Percentiles rank a stretch among this genome's conserved stretches.
phyloP scores from a whole-genome alignment of 2,113 vertebrate genomes.

The Cricetomys ansorgei region DNA sequence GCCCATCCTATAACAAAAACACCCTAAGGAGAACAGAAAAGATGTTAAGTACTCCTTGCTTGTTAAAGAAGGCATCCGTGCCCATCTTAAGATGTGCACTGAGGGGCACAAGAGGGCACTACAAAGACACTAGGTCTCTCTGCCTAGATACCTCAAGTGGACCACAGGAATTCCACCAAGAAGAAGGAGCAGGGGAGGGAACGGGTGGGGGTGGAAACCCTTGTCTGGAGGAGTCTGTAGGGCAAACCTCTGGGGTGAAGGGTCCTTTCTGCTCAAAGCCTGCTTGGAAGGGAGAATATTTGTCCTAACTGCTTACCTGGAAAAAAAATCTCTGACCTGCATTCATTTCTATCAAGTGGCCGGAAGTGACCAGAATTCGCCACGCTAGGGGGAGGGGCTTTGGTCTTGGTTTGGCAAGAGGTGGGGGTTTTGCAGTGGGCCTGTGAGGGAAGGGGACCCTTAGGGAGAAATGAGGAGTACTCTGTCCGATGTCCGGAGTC shows the following conservation, averaged over 20 bases:
- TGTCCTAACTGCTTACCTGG: neutral
- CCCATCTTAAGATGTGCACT: neutral
- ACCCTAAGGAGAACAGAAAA: neutral
- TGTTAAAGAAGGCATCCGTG: neutral
- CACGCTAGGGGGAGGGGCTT: neutral
- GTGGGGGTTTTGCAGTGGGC: neutral
- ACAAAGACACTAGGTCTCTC: neutral
- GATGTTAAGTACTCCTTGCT: neutral
- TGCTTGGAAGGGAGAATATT: neutral
- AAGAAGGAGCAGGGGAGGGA: neutral
- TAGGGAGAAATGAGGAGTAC: neutral
- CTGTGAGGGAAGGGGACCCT: neutral
- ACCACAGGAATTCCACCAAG: neutral
- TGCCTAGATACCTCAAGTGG: neutral
- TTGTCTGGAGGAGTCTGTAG: neutral
- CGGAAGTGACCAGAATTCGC: neutral
- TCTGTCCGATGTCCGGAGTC: neutral
- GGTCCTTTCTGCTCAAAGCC: neutral
- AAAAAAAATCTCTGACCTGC: neutral
- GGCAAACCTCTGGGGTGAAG: neutral
- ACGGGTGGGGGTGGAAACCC: neutral
- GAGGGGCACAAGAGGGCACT: too few species aligned
- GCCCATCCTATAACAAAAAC: neutral
- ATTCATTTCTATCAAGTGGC: conserved; percentile 10
- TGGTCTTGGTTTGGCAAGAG: neutral